These are phyloP conservation scores for Chaetogeoica ovagalla DNA, from an alignment of 2,888 invertebrate genomes.

Conservation along the genomic window DNA sequence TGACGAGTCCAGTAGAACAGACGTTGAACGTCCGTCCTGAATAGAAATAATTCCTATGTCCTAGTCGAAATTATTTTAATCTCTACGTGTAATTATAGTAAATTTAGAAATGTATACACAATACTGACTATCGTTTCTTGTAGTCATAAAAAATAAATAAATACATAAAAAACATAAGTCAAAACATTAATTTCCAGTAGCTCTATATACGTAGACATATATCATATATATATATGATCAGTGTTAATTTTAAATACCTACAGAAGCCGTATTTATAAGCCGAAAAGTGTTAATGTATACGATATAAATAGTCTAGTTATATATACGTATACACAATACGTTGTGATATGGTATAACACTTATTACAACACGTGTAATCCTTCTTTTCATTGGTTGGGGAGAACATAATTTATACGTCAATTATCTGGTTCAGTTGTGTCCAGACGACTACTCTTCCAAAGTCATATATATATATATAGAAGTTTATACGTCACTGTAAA, in stretches of 20 bases:
- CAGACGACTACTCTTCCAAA: neutral
- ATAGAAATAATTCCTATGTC: no score
- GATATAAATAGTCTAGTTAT: neutral
- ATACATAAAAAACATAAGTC: no score
- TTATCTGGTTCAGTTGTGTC: constrained; percentile 11
- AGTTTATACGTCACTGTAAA: no score
- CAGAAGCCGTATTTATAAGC: constrained; percentile 20
- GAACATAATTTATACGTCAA: constrained; percentile 4
- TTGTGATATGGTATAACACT: constrained; percentile 7
- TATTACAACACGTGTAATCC: constrained; percentile 38
- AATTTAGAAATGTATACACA: no score
- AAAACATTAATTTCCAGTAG: neutral
- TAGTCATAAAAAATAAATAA: no score
- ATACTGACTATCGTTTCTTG: no score
- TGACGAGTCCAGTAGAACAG: no score
- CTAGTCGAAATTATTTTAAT: no score
- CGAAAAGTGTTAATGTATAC: constrained; percentile 14
- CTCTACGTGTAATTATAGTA: no score
- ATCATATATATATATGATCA: neutral
- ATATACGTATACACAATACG: neutral
- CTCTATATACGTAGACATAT: neutral
- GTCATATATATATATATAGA: no score
- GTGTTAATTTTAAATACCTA: neutral
- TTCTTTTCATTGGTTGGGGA: neutral
- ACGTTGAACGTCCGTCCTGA: no score